Base-by-base conservation (phyloP, 2,797 vertebrate species). In the Salmo trutta region DNA sequence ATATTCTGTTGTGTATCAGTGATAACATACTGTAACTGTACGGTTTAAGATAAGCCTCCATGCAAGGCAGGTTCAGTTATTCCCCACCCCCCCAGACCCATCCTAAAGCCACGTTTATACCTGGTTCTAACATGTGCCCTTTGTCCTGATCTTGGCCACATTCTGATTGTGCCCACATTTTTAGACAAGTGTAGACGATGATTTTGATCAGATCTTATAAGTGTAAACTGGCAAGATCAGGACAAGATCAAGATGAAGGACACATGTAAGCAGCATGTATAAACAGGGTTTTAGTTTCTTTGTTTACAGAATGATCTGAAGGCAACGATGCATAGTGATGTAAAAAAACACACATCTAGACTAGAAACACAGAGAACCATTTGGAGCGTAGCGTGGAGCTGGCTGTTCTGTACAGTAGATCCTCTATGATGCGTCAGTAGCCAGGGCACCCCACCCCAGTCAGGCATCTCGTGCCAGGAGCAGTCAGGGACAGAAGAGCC, bases 401-500 rank as follows among this genome's bases (percentile, higher is more conserved):
- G 33, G 52, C 33, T 65, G 31, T 64, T 71, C 77, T 33, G 29
- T 64, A 81, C 71, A 15, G 70, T 1, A 71, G 72, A 73, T 14
- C 81, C 74, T 31, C 21, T 81, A 74, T 33, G n/a, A 73, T 64
- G 59, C 21, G 24, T 64, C 59, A 4, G 59, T 64, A 8, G 59
- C 59, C 59, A 64, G 59, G 59, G 59, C 21, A 64, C 21, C 21
- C 59, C 59, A 54, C 15, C 29, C 51, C 71, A 24, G 75, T 52
- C 31, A 59, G 84, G 82, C 31, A 88, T 93, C 79, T 92, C 86
- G 87, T 91, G 90, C 84, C 65, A 74, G 79, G 83, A 86, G 84
- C 86, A 86, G 81, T 88, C 85, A 73, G 88, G 86, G 87, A 91
- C 87, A 88, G 83, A 81, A 71, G 81, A 91, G 81, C 86, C 90